Percentiles rank a stretch among this genome's conserved stretches.
Conservation (phyloP, 2,113 vertebrate species). For the Podarcis muralis region DNA sequence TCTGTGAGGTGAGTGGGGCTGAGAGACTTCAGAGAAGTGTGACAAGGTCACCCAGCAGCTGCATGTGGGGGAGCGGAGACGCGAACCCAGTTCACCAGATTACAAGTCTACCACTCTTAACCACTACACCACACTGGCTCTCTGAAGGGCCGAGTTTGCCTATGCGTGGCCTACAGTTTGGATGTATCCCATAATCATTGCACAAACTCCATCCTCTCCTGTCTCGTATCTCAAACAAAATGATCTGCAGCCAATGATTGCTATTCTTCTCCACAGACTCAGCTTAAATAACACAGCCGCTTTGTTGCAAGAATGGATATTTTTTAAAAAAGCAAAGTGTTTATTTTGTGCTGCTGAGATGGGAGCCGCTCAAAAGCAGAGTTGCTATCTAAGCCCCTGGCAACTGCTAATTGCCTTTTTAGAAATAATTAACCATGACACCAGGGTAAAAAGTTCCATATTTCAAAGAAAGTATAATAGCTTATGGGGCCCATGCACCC, state of each 20-base stretch:
- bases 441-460: background rate
- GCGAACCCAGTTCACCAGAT: too few relatives aligned
- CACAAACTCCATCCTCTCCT: background rate
- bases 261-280: background rate
- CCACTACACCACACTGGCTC: too few relatives aligned
- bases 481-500: background rate
- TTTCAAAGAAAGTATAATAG: conserved; percentile 8
- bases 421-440: conserved; percentile 27
- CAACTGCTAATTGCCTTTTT: conserved; percentile 29
- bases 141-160: too few relatives aligned
- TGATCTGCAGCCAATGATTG: background rate
- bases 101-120: too few relatives aligned
- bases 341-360: background rate
- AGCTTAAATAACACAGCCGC: background rate
- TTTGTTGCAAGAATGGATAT: background rate
- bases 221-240: background rate
- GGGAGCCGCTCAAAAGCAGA: conserved; percentile 6
- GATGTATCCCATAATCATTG: background rate
- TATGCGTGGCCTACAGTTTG: background rate
- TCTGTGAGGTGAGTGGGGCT: too few relatives aligned
- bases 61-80: too few relatives aligned
- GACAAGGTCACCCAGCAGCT: too few relatives aligned
- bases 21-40: too few relatives aligned
- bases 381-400: conserved; percentile 18
- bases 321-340: background rate